Conservation (phyloP, 2,888 invertebrate species). For the Enchytraeus crypticus region DNA sequence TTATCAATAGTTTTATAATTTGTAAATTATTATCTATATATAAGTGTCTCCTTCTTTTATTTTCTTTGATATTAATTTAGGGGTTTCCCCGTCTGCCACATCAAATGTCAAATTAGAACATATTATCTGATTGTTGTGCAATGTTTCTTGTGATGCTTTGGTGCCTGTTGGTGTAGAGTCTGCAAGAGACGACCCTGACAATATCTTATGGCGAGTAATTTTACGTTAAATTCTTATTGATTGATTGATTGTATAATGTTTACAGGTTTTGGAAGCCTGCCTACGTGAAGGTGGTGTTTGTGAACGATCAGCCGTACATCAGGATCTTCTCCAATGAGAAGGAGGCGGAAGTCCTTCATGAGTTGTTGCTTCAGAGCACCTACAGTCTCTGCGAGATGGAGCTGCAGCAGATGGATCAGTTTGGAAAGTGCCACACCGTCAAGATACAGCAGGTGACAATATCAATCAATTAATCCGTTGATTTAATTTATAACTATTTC, state of each 20-base stretch:
- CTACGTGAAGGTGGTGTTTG: slow-evolving; percentile 73
- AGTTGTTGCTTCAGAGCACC: slow-evolving; percentile 67
- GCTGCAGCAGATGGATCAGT: slow-evolving; percentile 91
- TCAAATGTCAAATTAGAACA: not conserved
- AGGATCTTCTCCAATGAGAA: slow-evolving; percentile 73
- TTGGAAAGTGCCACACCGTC: slow-evolving; percentile 96
- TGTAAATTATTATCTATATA: no score
- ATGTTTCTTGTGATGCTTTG: slow-evolving; percentile 2
- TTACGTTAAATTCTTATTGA: no score
- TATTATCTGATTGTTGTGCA: not conserved
- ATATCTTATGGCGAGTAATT: no score
- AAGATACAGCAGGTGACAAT: slow-evolving; percentile 92
- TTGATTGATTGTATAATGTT: no score
- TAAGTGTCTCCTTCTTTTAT: no score
- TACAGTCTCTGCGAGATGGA: slow-evolving; percentile 75
- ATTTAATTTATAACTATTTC: no score
- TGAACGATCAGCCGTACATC: slow-evolving; percentile 60
- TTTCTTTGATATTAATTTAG: no score
- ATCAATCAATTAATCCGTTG: no score
- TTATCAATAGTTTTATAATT: no score
- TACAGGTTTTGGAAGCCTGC: slow-evolving; percentile 99
- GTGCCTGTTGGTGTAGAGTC: no score
- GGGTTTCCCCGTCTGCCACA: no score
- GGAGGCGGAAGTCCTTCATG: slow-evolving; percentile 88
- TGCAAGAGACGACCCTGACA: no score